These are phyloP conservation scores for Falco berigora DNA, from an alignment of 2,797 vertebrate genomes.

Conservation along the genomic window DNA sequence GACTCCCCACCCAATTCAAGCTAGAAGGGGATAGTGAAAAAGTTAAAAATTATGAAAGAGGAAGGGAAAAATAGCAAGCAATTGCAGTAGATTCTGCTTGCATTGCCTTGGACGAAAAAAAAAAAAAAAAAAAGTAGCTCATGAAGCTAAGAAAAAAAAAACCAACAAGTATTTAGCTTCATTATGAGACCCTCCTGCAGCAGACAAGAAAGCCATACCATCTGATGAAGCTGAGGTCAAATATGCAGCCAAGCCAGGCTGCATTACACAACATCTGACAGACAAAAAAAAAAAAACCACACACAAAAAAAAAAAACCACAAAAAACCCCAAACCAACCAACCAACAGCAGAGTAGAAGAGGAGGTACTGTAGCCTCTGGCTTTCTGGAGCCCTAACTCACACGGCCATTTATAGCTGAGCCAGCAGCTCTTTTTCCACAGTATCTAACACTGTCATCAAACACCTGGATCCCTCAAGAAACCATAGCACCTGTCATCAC, in stretches of 20 bases:
- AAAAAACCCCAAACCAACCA: too few relatives aligned
- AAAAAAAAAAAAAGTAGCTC: neutral
- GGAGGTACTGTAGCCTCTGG: neutral
- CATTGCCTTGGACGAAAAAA: neutral
- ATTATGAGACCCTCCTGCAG: neutral
- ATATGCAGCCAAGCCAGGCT: neutral
- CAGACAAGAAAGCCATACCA: neutral
- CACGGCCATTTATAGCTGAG: neutral
- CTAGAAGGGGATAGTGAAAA: neutral
- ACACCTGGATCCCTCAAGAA: neutral
- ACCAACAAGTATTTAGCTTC: neutral
- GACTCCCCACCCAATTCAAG: neutral
- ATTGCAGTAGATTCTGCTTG: neutral
- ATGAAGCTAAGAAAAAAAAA: neutral
- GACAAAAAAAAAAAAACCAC: neutral
- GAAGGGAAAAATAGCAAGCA: neutral
- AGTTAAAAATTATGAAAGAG: neutral
- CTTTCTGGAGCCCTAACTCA: neutral
- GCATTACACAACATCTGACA: neutral
- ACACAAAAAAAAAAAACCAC: too few relatives aligned
- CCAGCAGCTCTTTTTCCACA: neutral
- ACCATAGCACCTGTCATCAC: neutral
- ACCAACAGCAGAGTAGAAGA: neutral
- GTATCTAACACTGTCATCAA: neutral
- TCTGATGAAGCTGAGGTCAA: neutral